Evolutionary conservation across 2,797 vertebrate genomes (phyloP), one percentile per base, ranked within the genome.

Genomic region (Halcyon chelicuti): DNA sequence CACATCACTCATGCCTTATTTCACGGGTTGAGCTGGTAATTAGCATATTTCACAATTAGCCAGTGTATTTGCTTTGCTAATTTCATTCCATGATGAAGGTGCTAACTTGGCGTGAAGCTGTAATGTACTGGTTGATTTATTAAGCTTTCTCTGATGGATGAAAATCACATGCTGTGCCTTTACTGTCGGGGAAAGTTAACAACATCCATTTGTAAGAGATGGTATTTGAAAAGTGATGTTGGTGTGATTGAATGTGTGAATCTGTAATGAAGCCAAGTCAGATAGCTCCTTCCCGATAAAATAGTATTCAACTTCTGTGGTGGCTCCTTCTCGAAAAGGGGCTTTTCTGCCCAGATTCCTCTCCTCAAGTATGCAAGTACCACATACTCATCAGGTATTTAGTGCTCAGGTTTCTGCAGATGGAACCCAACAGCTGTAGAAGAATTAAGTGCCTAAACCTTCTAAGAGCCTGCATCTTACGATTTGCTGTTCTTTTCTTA

Each of bases 11-110:
- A 97, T 96, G 97, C 96, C 97, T 98, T 97, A 97, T 98, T 98
- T 98, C 97, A 96, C 96, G 94, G 97, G 97, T 97, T 96, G 97
- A 98, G 92, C 25, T 94, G 90, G 95, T 98, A 98, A 98, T 98
- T 98, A 98, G 98, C 98, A 98, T 98, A 97, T 98, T 97, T 97
- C 96, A 98, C 97, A 98, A 98, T 98, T 97, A 98, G 97, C 96
- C 96, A 94, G 94, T 90, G 97, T 98, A 97, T 98, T 98, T 97
- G 98, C 97, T 98, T 98, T 97, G 98, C 96, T 98, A 98, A 98
- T 98, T 98, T 98, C 97, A 98, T 98, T 98, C 97, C 93, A 93
- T 85, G 97, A 97, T 95, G 97, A 98, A 98, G 98, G 98, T 98
- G 97, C 97, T 98, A 98, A 98, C 97, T 97, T 98, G 97, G 97